Evolutionary conservation across 2,888 invertebrate genomes (phyloP).

Genomic region (Yponomeuta evonymella): DNA sequence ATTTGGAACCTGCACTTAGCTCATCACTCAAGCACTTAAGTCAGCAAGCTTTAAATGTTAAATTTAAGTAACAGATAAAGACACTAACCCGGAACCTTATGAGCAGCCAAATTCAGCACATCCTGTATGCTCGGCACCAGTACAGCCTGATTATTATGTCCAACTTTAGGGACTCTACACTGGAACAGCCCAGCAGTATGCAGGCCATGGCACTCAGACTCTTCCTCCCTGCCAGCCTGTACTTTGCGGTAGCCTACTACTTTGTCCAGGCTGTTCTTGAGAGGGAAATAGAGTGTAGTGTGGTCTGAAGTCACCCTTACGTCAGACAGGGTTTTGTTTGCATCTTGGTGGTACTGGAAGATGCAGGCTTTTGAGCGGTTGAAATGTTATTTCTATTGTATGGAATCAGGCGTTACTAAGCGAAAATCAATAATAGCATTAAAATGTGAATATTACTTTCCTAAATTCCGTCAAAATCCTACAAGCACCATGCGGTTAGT

Average conservation of each 20-base stretch:
- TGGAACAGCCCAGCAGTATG: constrained; percentile 59
- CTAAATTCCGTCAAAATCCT: too few species aligned
- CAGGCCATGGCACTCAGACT: constrained; percentile 44
- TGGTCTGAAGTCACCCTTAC: constrained; percentile 71
- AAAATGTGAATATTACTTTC: too few species aligned
- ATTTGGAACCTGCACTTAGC: too few species aligned
- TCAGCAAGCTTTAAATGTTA: not conserved
- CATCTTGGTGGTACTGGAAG: constrained; percentile 62
- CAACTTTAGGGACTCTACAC: constrained; percentile 49
- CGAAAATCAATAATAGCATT: too few species aligned
- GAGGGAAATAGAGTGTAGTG: constrained; percentile 79
- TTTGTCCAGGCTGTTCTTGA: constrained; percentile 76
- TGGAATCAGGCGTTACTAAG: too few species aligned
- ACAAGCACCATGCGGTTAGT: too few species aligned
- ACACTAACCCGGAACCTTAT: constrained; percentile 67
- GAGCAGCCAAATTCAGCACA: constrained; percentile 58
- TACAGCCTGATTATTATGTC: constrained; percentile 61
- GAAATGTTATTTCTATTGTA: too few species aligned
- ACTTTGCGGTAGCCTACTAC: constrained; percentile 81
- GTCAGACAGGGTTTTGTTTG: constrained; percentile 68
- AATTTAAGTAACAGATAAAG: not conserved
- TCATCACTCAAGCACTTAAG: too few species aligned
- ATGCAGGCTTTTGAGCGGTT: too few species aligned
- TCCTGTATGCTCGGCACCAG: constrained; percentile 67
- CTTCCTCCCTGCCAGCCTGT: constrained; percentile 63